These are phyloP conservation scores for Cordylochernes scorpioides DNA, from an alignment of 2,888 invertebrate species.

Conservation along the genomic window DNA sequence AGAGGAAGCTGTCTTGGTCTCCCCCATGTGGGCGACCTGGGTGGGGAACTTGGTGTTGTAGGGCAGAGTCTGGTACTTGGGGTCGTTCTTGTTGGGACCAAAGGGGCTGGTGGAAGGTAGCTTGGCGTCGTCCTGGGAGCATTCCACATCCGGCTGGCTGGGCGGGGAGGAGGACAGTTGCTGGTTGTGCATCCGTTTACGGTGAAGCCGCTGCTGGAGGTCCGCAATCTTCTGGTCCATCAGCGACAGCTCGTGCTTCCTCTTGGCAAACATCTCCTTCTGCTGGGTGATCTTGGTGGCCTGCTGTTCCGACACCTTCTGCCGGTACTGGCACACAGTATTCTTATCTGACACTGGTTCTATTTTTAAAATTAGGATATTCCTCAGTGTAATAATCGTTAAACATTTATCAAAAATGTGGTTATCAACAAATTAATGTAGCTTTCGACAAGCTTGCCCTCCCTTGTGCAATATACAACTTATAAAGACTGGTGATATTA, in stretches of 20 bases:
- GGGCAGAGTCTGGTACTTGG: constrained; percentile 70
- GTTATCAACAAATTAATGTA: too few relatives aligned
- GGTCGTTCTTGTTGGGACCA: constrained; percentile 28
- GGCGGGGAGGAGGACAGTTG: constrained; percentile 33
- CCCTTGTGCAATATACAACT: too few relatives aligned
- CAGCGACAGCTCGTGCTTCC: constrained; percentile 69
- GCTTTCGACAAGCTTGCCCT: too few relatives aligned
- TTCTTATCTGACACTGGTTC: background rate
- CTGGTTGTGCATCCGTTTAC: constrained; percentile 58
- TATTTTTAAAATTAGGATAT: background rate
- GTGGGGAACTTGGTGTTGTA: constrained; percentile 46
- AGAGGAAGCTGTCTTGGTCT: too few relatives aligned
- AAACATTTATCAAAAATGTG: background rate
- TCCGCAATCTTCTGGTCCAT: constrained; percentile 83
- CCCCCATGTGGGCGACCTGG: too few relatives aligned
- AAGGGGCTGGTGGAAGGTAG: constrained; percentile 6
- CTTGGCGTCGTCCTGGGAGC: constrained; percentile 6
- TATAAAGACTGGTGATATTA: too few relatives aligned
- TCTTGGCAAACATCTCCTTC: constrained; percentile 54
- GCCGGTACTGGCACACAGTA: constrained; percentile 44
- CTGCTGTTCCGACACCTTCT: constrained; percentile 83
- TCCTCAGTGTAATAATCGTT: background rate
- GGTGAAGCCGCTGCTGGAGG: constrained; percentile 61
- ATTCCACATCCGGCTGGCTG: constrained; percentile 9
- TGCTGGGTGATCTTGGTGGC: constrained; percentile 67